Base-by-base conservation (phyloP, 2,888 invertebrate genomes). In the Agrotis puta region DNA sequence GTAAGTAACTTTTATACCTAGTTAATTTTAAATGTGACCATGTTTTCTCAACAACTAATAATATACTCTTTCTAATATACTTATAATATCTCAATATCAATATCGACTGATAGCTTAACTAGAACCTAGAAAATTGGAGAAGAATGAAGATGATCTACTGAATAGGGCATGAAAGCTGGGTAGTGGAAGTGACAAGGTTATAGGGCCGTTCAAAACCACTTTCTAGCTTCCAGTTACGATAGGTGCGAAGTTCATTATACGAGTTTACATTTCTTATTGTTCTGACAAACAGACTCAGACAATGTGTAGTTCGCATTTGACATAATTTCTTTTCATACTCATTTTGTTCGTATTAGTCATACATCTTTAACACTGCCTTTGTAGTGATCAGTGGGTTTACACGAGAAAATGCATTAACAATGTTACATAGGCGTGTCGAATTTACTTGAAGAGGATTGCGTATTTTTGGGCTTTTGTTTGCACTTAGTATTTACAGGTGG, bases 381-480 rank as follows among this genome's bases (percentile, higher is more conserved):
- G 77, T 79, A 73, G 71, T 77, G 66, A 67, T 77, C 70, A 75
- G 77, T 68, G 62, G 76, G 74, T 80, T 85, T 84, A 86, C 87
- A 87, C 84, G 88, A 88, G 89, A 88, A 86, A 85, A 87, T 85
- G 77, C 85, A 85, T 87, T 81, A 83, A 82, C 84, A 76, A 78
- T 75, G 87, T 91, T 89, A 88, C 90, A 86, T 85, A 83, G 82
- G 82, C 85, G 83, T 89, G 82, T 70, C 87, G 81, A 89, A 91
- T 89, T 75, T 20, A 56, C 69, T 73, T 70, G 74, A 75, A 72
- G 70, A 73, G 64, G 22, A 64, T 84, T 77, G 63, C 74, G 73
- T 72, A 70, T 65, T 57, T 65, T 76, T 54, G 45, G 68, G 74
- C 62, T 83, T 68, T 76, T 67, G 73, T 84, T 86, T 63, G 71